These are phyloP conservation scores for Drosophila subquinaria DNA, from an alignment of 2,888 invertebrate genomes.

Conservation along the genomic window DNA sequence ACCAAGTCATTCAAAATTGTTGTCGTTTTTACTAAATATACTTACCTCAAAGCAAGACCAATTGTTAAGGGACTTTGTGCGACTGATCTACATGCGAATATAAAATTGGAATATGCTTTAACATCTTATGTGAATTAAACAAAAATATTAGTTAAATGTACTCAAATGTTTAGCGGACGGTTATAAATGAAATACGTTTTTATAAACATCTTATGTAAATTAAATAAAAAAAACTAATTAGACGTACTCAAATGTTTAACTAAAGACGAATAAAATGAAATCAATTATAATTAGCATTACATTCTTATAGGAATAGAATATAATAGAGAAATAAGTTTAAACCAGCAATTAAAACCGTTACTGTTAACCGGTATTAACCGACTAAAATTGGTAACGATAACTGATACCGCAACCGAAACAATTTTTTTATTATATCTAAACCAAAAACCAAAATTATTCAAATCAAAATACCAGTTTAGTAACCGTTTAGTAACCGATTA, in stretches of 20 bases:
- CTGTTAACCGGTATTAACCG: no score
- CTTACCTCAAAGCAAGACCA: not conserved
- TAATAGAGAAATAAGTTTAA: no score
- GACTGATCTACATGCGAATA: not conserved
- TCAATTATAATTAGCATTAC: not conserved
- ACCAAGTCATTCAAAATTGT: constrained; percentile 29
- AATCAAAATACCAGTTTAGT: no score
- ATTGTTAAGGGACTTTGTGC: not conserved
- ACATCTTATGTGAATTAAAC: not conserved
- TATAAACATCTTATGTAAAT: not conserved
- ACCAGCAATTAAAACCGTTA: no score
- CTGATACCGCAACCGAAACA: no score
- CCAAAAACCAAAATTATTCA: no score
- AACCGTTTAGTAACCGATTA: no score
- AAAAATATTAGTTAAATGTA: not conserved
- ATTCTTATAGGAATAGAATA: no score
- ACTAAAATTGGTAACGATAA: no score
- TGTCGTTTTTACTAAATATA: not conserved
- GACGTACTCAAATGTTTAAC: not conserved
- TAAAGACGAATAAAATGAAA: not conserved
- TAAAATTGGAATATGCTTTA: not conserved
- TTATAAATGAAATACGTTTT: not conserved
- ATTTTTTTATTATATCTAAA: no score
- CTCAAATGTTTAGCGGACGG: not conserved
- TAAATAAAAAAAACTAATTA: not conserved